Percentiles rank a stretch among this genome's conserved stretches.
These are phyloP conservation scores for Bradypodion pumilum DNA, from an alignment of 2,797 vertebrate species.

Conservation along the genomic window DNA sequence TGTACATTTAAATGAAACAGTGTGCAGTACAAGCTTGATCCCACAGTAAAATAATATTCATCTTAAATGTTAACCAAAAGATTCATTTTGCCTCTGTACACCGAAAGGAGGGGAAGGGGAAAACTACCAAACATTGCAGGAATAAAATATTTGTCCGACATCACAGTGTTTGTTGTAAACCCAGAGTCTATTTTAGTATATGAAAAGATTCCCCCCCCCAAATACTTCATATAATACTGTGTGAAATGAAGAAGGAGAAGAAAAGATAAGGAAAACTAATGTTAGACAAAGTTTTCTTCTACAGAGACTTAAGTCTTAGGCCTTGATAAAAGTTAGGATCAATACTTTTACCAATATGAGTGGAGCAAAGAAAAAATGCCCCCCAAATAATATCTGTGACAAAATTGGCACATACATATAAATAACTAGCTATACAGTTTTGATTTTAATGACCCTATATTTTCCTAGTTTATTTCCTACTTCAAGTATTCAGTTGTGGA, in stretches of 20 bases:
- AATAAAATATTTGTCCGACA: constrained; percentile 81
- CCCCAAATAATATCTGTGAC: constrained; percentile 78
- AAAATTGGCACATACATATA: constrained; percentile 93
- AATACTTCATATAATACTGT: constrained; percentile 65
- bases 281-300: constrained; percentile 68
- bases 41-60: constrained; percentile 70
- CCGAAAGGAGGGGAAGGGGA: constrained; percentile 37
- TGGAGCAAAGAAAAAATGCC: constrained; percentile 72
- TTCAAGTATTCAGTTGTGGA: constrained; percentile 96
- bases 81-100: constrained; percentile 50
- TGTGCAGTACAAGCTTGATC: constrained; percentile 85
- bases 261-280: constrained; percentile 27
- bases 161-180: constrained; percentile 98
- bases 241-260: constrained; percentile 51
- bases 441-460: constrained; percentile 77
- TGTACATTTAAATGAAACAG: constrained; percentile 88
- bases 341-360: constrained; percentile 70
- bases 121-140: constrained; percentile 65
- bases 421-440: constrained; percentile 83
- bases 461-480: constrained; percentile 83
- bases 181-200: constrained; percentile 82
- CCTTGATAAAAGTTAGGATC: constrained; percentile 64
- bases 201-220: constrained; percentile 72
- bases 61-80: constrained; percentile 70
- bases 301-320: constrained; percentile 57